Evolutionary conservation across 1,140 invertebrate genomes (phyloP).

Genomic region (Notospermus geniculatus): DNA sequence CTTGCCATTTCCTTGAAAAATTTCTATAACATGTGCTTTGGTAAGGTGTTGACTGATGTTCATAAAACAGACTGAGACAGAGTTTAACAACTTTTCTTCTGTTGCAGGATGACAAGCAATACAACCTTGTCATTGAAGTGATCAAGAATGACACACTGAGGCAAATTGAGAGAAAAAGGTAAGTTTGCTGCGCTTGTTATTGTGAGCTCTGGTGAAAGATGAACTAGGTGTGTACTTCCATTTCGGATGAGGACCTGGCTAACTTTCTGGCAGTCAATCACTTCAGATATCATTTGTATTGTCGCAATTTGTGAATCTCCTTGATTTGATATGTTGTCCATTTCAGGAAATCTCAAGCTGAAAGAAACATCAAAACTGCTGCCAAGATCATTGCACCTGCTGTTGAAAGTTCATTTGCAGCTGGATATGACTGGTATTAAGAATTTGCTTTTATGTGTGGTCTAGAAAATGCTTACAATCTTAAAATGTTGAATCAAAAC

Average conservation of each 20-base stretch:
- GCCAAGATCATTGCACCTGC: constrained; percentile 89
- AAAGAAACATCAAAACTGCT: constrained; percentile 81
- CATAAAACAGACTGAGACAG: not conserved
- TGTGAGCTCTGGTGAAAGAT: not conserved
- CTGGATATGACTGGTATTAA: constrained; percentile 65
- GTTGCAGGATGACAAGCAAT: constrained; percentile 69
- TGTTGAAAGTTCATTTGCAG: constrained; percentile 74
- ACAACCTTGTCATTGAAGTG: constrained; percentile 72
- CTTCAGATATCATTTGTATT: constrained; percentile 5
- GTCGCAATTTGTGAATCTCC: too few species aligned
- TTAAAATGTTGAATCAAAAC: too few species aligned
- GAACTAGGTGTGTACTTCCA: too few species aligned
- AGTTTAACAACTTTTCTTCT: not conserved
- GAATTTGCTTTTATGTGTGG: not conserved
- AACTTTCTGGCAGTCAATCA: not conserved
- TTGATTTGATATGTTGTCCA: not conserved
- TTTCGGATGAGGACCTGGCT: not conserved
- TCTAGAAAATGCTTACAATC: too few species aligned
- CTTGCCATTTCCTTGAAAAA: too few species aligned
- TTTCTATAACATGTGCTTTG: too few species aligned
- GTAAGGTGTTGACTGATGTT: not conserved
- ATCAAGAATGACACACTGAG: constrained; percentile 78
- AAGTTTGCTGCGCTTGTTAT: constrained; percentile 15
- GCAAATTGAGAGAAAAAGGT: constrained; percentile 71
- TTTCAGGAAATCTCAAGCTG: constrained; percentile 69